phyloP scores from a whole-genome alignment of 2,797 vertebrate species.

The Somateria mollissima region DNA sequence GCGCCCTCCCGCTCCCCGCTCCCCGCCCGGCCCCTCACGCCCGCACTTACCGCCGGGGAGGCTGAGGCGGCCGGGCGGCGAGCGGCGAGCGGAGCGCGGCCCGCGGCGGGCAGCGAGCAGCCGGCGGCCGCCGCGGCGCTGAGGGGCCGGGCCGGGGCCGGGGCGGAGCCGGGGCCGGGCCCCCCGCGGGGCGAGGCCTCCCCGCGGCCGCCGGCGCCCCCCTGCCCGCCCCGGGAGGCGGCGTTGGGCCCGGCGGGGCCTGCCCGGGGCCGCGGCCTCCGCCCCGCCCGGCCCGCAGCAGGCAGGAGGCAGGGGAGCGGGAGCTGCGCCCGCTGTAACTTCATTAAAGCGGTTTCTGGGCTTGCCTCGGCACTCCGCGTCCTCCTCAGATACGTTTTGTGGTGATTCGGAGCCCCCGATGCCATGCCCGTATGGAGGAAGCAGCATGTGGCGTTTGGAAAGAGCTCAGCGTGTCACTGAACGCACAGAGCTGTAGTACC shows the following conservation, averaged over 20 bases:
- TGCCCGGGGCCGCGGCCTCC: too few relatives aligned
- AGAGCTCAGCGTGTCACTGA: fast-evolving
- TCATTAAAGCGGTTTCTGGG: not conserved
- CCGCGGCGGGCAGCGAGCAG: too few relatives aligned
- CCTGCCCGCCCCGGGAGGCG: too few relatives aligned
- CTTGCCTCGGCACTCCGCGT: not conserved
- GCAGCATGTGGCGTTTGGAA: not conserved
- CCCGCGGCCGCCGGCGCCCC: too few relatives aligned
- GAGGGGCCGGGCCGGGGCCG: too few relatives aligned
- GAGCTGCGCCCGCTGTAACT: not conserved
- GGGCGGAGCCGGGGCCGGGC: too few relatives aligned
- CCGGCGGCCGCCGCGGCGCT: too few relatives aligned
- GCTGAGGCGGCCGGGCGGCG: not conserved
- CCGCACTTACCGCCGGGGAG: not conserved
- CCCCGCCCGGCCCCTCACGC: not conserved
- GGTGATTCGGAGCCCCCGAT: too few relatives aligned
- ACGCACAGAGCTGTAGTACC: not conserved
- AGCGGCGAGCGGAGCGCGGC: not conserved
- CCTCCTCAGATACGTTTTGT: fast-evolving
- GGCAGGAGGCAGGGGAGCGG: not conserved
- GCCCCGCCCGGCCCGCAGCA: too few relatives aligned
- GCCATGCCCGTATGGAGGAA: not conserved
- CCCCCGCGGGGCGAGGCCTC: too few relatives aligned
- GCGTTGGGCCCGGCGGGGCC: too few relatives aligned
- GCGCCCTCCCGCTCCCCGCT: not conserved